Percentiles rank a stretch among this genome's conserved stretches.
Conservation (phyloP, 23 tunicate genomes). For the Ascidia mentula region DNA sequence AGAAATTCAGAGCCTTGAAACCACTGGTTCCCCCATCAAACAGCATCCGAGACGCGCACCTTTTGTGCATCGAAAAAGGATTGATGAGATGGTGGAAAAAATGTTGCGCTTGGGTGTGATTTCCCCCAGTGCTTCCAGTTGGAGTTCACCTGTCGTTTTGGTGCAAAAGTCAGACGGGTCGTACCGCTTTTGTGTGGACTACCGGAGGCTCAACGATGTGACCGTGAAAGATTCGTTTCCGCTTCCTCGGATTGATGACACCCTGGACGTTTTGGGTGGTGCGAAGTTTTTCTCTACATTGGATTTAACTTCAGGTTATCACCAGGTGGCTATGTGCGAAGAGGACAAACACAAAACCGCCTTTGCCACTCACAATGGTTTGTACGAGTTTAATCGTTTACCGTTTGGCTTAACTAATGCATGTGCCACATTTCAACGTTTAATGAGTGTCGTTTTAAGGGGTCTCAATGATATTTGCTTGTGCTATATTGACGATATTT, state of each 20-base stretch:
- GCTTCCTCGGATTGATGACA: conserved; percentile 19
- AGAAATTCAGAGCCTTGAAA: conserved; percentile 54
- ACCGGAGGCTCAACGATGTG: conserved; percentile 18
- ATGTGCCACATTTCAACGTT: conserved; percentile 1
- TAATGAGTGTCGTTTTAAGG: not conserved
- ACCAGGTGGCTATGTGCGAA: not conserved
- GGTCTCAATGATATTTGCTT: not conserved
- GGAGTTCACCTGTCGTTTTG: conserved; percentile 15
- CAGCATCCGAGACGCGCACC: not conserved
- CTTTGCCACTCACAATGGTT: conserved; percentile 3
- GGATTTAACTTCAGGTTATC: conserved; percentile 17
- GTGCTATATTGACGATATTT: not conserved
- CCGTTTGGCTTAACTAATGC: conserved; percentile 14
- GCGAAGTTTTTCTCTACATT: conserved; percentile 11
- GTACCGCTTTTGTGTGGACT: conserved; percentile 15
- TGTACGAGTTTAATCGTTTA: conserved; percentile 11
- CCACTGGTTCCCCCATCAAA: conserved; percentile 1
- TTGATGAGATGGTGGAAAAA: not conserved
- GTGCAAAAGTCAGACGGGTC: conserved; percentile 18
- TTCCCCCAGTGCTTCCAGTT: not conserved
- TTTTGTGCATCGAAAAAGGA: not conserved
- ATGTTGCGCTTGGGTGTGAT: conserved; percentile 11
- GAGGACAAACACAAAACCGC: not conserved
- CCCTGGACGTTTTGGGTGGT: not conserved
- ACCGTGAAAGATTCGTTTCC: conserved; percentile 5